Evolutionary conservation across 2,888 invertebrate genomes (phyloP).

Genomic region (Bombyx huttoni): DNA sequence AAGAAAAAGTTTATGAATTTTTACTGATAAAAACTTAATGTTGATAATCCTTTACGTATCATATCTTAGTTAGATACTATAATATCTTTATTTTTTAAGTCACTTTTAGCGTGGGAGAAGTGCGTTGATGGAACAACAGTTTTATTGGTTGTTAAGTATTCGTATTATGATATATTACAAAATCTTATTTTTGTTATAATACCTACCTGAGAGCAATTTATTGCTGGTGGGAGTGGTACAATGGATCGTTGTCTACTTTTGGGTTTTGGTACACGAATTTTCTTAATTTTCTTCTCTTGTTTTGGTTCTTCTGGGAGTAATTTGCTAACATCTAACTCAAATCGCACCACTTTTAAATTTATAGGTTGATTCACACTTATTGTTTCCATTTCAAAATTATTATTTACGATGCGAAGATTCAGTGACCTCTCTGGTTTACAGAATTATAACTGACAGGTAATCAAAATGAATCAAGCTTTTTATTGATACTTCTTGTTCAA

Average conservation of each 20-base stretch:
- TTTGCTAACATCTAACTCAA: constrained; percentile 48
- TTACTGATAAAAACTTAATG: too few species aligned
- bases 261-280: constrained; percentile 37
- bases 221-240: constrained; percentile 43
- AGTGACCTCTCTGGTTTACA: background rate
- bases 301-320: constrained; percentile 23
- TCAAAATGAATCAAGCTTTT: background rate
- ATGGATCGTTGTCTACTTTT: constrained; percentile 23
- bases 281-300: constrained; percentile 27
- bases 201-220: constrained; percentile 32
- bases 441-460: background rate
- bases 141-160: too few species aligned
- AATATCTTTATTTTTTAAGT: too few species aligned
- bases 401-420: background rate
- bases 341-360: constrained; percentile 56
- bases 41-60: too few species aligned
- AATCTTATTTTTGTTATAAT: constrained; percentile 3
- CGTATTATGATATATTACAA: background rate
- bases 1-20: too few species aligned
- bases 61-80: too few species aligned
- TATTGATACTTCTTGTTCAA: constrained; percentile 3
- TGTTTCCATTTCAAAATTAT: constrained; percentile 37
- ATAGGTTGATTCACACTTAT: constrained; percentile 47
- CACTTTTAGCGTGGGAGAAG: too few species aligned
- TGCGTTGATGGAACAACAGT: too few species aligned